Evolutionary conservation across 1,140 invertebrate genomes (phyloP).

Genomic region (Drepana arcuata): DNA sequence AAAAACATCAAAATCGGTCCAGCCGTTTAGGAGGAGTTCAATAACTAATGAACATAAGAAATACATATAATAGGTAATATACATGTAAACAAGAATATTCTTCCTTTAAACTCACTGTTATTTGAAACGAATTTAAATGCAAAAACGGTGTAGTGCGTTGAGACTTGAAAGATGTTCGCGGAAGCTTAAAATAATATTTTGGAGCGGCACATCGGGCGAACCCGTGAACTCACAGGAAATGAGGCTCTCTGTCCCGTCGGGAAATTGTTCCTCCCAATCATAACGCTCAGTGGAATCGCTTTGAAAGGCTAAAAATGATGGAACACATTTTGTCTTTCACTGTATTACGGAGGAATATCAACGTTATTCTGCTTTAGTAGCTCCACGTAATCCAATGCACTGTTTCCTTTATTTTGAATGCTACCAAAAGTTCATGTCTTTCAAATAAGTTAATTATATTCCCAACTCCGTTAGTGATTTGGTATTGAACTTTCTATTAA

Average conservation of each 20-base stretch:
- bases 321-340: slow-evolving; percentile 49
- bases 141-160: slow-evolving; percentile 42
- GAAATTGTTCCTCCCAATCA: slow-evolving; percentile 64
- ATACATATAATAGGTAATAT: no score
- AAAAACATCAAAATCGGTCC: no score
- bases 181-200: slow-evolving; percentile 67
- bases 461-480: no score
- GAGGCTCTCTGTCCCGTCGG: slow-evolving; percentile 56
- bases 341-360: slow-evolving; percentile 42
- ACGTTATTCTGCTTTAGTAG: slow-evolving; percentile 12
- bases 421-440: no score
- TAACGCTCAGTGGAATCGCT: slow-evolving; percentile 51
- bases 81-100: no score
- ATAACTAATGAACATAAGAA: no score
- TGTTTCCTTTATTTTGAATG: neutral
- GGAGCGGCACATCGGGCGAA: slow-evolving; percentile 33
- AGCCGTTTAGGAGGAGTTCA: no score
- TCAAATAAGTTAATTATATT: no score
- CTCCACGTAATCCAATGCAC: neutral
- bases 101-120: no score
- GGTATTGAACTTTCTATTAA: no score
- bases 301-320: slow-evolving; percentile 54
- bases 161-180: slow-evolving; percentile 53
- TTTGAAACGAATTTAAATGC: slow-evolving; percentile 44
- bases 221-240: slow-evolving; percentile 56